Evolutionary conservation across 1,140 invertebrate genomes (phyloP).

Genomic region (Polyergus mexicanus): DNA sequence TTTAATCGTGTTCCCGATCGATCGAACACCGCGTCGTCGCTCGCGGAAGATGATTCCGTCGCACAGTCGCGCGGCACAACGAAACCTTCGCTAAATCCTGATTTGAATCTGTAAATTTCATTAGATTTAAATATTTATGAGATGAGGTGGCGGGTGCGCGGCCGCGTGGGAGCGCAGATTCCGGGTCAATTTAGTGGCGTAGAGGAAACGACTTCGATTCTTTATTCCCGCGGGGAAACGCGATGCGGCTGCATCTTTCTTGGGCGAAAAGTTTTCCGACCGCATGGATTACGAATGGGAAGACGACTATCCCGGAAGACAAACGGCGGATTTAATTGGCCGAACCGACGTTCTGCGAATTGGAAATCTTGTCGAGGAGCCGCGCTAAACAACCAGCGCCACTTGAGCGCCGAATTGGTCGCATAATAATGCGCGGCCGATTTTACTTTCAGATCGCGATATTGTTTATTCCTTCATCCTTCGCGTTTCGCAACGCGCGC

Average conservation of each 20-base stretch:
- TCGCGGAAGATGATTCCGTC: constrained; percentile 7
- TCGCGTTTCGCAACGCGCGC: not conserved
- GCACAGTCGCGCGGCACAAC: constrained; percentile 19
- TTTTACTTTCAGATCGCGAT: constrained; percentile 56
- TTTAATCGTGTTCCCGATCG: constrained; percentile 54
- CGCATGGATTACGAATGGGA: constrained; percentile 60
- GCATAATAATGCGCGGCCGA: constrained; percentile 37
- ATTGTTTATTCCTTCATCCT: constrained; percentile 21
- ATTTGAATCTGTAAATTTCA: constrained; percentile 80
- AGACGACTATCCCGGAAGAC: constrained; percentile 57
- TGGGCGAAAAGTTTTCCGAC: constrained; percentile 60
- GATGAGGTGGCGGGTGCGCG: constrained; percentile 39
- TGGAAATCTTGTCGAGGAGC: constrained; percentile 37
- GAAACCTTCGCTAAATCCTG: constrained; percentile 59
- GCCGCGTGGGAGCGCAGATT: constrained; percentile 44
- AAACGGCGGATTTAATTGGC: constrained; percentile 73
- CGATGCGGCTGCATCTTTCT: constrained; percentile 41
- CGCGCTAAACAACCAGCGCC: constrained; percentile 29
- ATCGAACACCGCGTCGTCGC: constrained; percentile 14
- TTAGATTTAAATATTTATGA: constrained; percentile 83
- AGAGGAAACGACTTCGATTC: constrained; percentile 76
- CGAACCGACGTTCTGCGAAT: constrained; percentile 45
- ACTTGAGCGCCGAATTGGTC: not conserved
- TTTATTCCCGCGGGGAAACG: constrained; percentile 70
- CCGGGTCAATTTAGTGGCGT: constrained; percentile 76